Conservation (phyloP, 53 echinoderm and acorn worm species). For the Mesocentrotus franciscanus region DNA sequence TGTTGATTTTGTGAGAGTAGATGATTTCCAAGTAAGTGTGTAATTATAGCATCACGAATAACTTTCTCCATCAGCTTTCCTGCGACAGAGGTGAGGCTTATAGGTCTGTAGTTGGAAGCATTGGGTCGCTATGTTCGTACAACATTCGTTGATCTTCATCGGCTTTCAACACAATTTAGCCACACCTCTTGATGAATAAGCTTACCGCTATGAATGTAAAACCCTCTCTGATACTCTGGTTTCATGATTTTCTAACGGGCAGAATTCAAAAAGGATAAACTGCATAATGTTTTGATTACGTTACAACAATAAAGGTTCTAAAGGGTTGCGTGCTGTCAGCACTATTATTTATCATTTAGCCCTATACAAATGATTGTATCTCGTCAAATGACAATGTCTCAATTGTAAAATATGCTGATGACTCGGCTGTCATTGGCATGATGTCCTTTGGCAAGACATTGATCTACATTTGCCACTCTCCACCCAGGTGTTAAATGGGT, state of each 20-base stretch:
- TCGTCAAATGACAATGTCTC: constrained; percentile 23
- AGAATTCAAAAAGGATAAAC: neutral
- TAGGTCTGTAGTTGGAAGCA: constrained; percentile 15
- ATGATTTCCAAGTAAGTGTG: neutral
- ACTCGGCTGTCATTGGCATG: neutral
- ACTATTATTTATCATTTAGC: neutral
- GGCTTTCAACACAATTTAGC: constrained; percentile 44
- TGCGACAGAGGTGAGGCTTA: constrained; percentile 32
- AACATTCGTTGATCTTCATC: constrained; percentile 45
- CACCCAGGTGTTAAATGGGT: no score
- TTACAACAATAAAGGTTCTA: neutral
- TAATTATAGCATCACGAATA: neutral
- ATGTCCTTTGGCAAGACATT: no score
- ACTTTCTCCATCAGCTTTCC: constrained; percentile 54
- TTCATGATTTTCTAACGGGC: constrained; percentile 49
- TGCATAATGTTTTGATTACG: neutral
- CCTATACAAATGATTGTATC: constrained; percentile 20
- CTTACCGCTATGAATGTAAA: constrained; percentile 17
- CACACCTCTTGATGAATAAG: constrained; percentile 29
- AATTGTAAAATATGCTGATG: constrained; percentile 25
- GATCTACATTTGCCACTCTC: no score
- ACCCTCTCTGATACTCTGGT: constrained; percentile 17
- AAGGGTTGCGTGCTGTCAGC: neutral
- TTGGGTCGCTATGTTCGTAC: constrained; percentile 7
- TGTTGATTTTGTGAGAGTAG: constrained; percentile 29